A percentile compares a stretch with the other conserved stretches of the same genome.
phyloP scores from a whole-genome alignment of 2,113 vertebrate species.

The Pangasianodon gigas region DNA sequence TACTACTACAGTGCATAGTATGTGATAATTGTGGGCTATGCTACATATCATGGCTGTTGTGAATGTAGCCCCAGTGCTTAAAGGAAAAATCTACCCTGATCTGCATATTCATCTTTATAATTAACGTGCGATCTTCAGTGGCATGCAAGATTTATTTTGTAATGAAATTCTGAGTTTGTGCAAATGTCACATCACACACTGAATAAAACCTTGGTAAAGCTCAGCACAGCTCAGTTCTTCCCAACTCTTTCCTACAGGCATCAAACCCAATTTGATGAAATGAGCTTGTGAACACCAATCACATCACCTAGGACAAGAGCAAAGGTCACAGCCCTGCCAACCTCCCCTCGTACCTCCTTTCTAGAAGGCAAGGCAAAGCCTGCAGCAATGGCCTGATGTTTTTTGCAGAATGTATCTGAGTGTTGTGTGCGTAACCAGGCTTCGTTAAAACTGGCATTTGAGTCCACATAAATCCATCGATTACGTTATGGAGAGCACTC shows the following conservation, averaged over 20 bases:
- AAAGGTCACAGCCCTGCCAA: background rate
- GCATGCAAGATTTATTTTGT: background rate
- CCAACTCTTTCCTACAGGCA: background rate
- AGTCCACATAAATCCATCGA: conserved; percentile 77
- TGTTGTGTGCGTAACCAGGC: conserved; percentile 65
- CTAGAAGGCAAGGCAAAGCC: conserved; percentile 35
- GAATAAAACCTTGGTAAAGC: background rate
- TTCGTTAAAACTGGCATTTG: conserved; percentile 67
- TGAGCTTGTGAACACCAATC: background rate
- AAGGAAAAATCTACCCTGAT: background rate
- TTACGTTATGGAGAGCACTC: conserved; percentile 74
- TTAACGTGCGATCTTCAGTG: background rate
- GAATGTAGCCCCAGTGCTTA: background rate
- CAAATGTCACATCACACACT: background rate
- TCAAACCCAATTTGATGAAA: conserved; percentile 20
- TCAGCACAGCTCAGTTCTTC: background rate
- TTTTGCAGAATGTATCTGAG: conserved; percentile 59
- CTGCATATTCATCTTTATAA: background rate
- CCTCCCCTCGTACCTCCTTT: background rate
- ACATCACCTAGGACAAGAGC: conserved; percentile 1
- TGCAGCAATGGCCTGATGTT: conserved; percentile 69
- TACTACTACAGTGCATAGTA: background rate
- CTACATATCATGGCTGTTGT: background rate
- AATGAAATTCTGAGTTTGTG: background rate
- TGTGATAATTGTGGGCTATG: background rate